Base-by-base conservation (phyloP, 2,888 invertebrate genomes). In the Drosophila macrospina region DNA sequence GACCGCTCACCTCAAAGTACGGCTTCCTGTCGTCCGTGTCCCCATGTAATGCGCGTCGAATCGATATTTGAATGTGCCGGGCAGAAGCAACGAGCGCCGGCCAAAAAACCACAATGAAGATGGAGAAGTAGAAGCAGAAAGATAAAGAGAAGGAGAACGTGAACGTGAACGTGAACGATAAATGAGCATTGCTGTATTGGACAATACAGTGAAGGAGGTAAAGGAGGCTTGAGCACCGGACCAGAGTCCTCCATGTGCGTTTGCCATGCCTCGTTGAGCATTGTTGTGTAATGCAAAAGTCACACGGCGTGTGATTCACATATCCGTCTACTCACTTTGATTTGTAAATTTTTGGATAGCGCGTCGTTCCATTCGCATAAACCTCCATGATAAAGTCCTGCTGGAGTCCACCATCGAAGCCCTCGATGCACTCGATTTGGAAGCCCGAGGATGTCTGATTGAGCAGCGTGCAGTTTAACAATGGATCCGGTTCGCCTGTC, bases 311-410 rank as follows among this genome's bases (percentile, higher is more conserved):
- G 83, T 88, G 87, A 88, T 84, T 65, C 77, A 55, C 67, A 68
- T 76, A 65, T 39, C 34, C 44, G 8, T 62, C 32, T 78, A 90
- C 91, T 89, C 89, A 92, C 92, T 90, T 92, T 79, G 92, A 91
- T 90, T 91, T 92, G 77, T 88, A 91, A 68, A 92, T 91, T 86
- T 90, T 91, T 54, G 92, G 92, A 89, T 91, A 86, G 45, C 92
- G 91, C 50, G 89, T 91, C 51, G 92, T 91, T 42, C 92, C 92
- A 82, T 90, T 89, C 84, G 93, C 93, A 92, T 94, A 94, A 69
- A 96, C 94, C 92, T 96, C 95, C 93, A 96, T 94, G 77, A 95
- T 93, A 91, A 96, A 96, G 90, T 94, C 94, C 91, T 96, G 96
- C 69, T 94, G 94, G 65, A 96, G 93, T 42, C 96, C 96, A 13